These are phyloP conservation scores for Drosophila vallismaia DNA, from an alignment of 2,888 invertebrate species.

Conservation along the genomic window DNA sequence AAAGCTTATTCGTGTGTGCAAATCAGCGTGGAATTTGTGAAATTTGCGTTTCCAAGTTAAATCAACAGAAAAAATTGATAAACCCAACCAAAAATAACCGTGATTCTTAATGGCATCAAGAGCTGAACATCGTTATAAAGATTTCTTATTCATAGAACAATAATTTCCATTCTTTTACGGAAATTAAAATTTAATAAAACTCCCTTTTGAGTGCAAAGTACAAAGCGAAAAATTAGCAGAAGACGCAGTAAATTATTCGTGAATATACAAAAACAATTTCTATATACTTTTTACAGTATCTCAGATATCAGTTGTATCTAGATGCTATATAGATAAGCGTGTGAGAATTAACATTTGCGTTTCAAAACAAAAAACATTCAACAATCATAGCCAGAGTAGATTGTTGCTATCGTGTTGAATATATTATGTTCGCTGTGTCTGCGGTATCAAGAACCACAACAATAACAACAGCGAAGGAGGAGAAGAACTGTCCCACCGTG, in stretches of 20 bases:
- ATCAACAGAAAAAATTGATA: neutral
- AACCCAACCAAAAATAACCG: constrained; percentile 15
- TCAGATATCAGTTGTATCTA: constrained; percentile 53
- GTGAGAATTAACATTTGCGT: constrained; percentile 7
- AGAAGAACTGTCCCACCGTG: constrained; percentile 23
- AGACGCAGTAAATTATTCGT: constrained; percentile 48
- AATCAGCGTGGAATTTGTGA: constrained; percentile 61
- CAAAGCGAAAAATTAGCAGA: constrained; percentile 25
- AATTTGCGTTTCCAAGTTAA: constrained; percentile 39
- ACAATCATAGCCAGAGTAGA: constrained; percentile 7
- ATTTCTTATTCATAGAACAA: constrained; percentile 77
- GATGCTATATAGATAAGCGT: constrained; percentile 44
- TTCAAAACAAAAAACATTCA: neutral
- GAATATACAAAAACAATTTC: constrained; percentile 15
- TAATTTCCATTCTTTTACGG: constrained; percentile 49
- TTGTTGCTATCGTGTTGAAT: constrained; percentile 10
- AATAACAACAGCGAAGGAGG: constrained; percentile 12
- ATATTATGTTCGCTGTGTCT: constrained; percentile 64
- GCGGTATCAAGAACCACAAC: constrained; percentile 48
- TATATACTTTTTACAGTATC: constrained; percentile 42
- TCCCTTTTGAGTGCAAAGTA: constrained; percentile 18
- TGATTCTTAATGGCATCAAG: constrained; percentile 76
- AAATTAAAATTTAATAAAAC: constrained; percentile 28
- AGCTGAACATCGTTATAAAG: constrained; percentile 75
- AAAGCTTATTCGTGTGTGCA: constrained; percentile 56